Percentiles rank a stretch among this genome's conserved stretches.
These are phyloP conservation scores for Rambutsinella grinnellia DNA, from an alignment of 2,888 invertebrate species.

Conservation along the genomic window DNA sequence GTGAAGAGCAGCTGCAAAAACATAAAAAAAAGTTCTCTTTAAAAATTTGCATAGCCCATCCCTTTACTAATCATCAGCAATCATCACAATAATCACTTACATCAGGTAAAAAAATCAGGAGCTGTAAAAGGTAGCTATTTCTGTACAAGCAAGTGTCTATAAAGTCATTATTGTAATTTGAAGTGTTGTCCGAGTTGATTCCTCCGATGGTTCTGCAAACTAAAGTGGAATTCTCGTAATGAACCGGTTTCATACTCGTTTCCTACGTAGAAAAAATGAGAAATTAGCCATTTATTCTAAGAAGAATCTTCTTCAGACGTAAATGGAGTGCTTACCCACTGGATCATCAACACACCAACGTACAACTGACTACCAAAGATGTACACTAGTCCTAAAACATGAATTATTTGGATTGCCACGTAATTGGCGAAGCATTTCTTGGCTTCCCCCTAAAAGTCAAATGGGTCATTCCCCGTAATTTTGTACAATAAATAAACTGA, in stretches of 20 bases:
- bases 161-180: slow-evolving; percentile 21
- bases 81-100: slow-evolving; percentile 15
- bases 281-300: not conserved
- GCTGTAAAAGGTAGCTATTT: slow-evolving; percentile 37
- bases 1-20: slow-evolving; percentile 40
- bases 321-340: slow-evolving; percentile 34
- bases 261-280: slow-evolving; percentile 19
- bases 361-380: slow-evolving; percentile 37
- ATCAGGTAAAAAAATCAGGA: slow-evolving; percentile 53
- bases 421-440: slow-evolving; percentile 50
- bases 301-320: not conserved
- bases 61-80: not conserved
- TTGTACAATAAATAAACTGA: not conserved
- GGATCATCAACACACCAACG: slow-evolving; percentile 39
- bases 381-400: slow-evolving; percentile 48
- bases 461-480: not conserved
- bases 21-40: not conserved
- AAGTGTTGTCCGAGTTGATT: not conserved
- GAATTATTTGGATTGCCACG: slow-evolving; percentile 49
- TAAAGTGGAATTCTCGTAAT: slow-evolving; percentile 26
- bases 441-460: not conserved
- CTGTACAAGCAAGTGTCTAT: slow-evolving; percentile 21
- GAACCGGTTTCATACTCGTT: slow-evolving; percentile 27
- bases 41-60: not conserved
- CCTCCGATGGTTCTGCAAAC: slow-evolving; percentile 8